Evolutionary conservation across 2,888 invertebrate genomes (phyloP), one percentile per base, ranked within the genome.

Genomic region (Autographa gamma): DNA sequence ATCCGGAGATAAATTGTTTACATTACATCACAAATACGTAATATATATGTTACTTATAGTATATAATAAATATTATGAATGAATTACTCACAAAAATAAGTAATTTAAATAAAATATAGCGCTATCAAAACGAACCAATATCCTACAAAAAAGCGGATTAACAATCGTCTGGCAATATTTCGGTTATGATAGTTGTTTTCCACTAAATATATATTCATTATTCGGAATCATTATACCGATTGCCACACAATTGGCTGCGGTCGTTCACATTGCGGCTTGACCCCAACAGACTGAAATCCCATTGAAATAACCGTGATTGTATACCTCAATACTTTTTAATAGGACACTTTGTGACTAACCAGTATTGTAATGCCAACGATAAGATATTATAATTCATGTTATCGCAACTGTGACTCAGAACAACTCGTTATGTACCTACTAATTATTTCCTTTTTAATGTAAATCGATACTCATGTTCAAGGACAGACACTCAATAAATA

Each of bases 231-330:
- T 88, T 86, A 86, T 85, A 81, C 73, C 85, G 79, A 85, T 85
- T 80, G 86, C 79, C 79, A 83, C 82, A 86, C 86, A 87, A 88
- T 86, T 76, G 81, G 75, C 61, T 78, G 83, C 85, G 90, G 90
- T 91, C 90, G 76, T 85, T 85, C 88, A 88, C 90, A 82, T 80
- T 81, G 82, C 74, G 70, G 76, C 81, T 85, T 87, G 89, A 88
- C 86, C 89, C 79, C 84, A 82, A 77, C 76, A 71, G 79, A 81
- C 83, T 85, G 80, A 87, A 88, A 86, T 79, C 82, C 81, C 82
- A 83, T 83, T 80, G 80, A 87, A 85, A 84, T 82, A 79, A 70
- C 76, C 83, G 76, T 73, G 73, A 69, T 76, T 79, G 68, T 75
- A 43, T 62, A 66, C 68, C 66, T 72, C 60, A 71, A 69, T 71